phyloP scores from a whole-genome alignment of 2,797 vertebrate genomes.

The Sebastes flavidus region DNA sequence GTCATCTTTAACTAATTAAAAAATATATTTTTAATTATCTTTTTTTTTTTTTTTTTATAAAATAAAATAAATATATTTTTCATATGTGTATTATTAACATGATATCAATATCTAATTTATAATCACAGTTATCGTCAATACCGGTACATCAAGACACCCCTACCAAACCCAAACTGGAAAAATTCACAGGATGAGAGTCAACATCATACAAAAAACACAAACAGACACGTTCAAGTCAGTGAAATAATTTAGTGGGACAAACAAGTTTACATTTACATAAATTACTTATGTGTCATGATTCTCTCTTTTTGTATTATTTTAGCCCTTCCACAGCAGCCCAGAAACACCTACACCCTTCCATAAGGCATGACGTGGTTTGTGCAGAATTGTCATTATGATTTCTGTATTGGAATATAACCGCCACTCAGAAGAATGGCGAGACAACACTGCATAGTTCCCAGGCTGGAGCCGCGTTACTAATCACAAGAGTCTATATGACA shows the following conservation, averaged over 20 bases:
- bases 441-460: slow-evolving; percentile 25
- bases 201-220: not conserved
- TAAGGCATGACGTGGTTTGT: slow-evolving; percentile 45
- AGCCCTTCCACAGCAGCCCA: slow-evolving; percentile 28
- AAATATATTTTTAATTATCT: too few relatives aligned
- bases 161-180: not conserved
- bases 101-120: too few relatives aligned
- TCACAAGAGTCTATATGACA: not conserved
- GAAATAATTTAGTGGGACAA: slow-evolving; percentile 76
- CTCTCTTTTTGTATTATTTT: not conserved
- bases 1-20: too few relatives aligned
- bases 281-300: slow-evolving; percentile 47
- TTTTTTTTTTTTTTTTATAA: too few relatives aligned
- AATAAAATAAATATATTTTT: too few relatives aligned
- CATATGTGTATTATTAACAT: too few relatives aligned
- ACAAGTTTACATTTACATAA: slow-evolving; percentile 65
- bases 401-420: too few relatives aligned
- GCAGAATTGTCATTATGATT: slow-evolving; percentile 2
- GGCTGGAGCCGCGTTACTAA: slow-evolving; percentile 1
- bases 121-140: too few relatives aligned
- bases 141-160: too few relatives aligned
- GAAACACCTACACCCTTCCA: not conserved
- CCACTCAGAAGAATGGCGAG: not conserved
- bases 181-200: not conserved
- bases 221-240: slow-evolving; percentile 29